Base-by-base conservation (phyloP, 2,113 vertebrate genomes). In the Callipepla californica region DNA sequence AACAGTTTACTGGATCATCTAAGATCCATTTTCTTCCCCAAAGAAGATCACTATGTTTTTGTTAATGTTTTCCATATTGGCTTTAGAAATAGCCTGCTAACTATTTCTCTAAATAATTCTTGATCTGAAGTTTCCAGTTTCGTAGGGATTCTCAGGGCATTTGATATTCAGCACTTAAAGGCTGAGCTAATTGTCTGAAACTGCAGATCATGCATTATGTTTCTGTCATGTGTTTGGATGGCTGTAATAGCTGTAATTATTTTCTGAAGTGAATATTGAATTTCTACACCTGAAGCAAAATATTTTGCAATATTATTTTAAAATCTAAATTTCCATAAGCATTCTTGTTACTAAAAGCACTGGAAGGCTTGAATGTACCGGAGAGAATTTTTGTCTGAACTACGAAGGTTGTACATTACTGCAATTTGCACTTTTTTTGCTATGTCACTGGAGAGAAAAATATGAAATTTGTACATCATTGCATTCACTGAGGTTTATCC, bases 171-270 rank as follows among this genome's bases (percentile, higher is more conserved):
- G 61, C 36, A 51, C 13, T 91, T 55, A 47, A 25, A 57, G 62
- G 11, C 44, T 78, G 70, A 94, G 69, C 63, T 90, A 89, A 90
- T 89, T 92, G 23, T 65, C 70, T 76, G 77, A 84, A 86, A 57
- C 21, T 58, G 61, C 1, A 88, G 61, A 84, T 66, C 40, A 36
- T n/a, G 40, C 32, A 45, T 74, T 48, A 44, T 8, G 38, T 86
- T 90, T 75, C 65, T 78, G 45, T 51, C 57, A 38, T 3, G 17
- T 42, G 17, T 78, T 34, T 75, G 65, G 68, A 75, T 59, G 44
- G 57, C 57, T 94, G 57, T 69, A 86, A 21, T 44, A 70, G 51
- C 48, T 55, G 15, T 7, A 87, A 82, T 78, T 82, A 80, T 45
- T 55, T 93, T 67, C 51, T 68, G 68, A 80, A 2, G 3, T 34